Evolutionary conservation across 2,113 vertebrate genomes (phyloP).

Genomic region (Prunella fulvescens): DNA sequence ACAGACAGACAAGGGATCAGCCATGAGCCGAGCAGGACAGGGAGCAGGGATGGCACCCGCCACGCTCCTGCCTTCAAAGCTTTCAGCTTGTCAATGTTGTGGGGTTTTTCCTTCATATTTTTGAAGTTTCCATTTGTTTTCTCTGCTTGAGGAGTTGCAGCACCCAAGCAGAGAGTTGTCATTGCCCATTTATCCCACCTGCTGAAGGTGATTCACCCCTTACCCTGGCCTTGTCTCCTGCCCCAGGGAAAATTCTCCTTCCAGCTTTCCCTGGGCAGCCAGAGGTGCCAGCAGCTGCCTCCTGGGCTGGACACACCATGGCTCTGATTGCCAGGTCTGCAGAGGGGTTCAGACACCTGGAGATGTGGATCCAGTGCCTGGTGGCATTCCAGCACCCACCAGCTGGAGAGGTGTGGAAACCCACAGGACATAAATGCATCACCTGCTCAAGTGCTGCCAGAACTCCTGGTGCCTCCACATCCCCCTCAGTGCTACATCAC

Average conservation of each 20-base stretch:
- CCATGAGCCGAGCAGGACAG: not conserved
- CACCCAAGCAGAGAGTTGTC: not conserved
- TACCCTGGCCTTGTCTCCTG: not conserved
- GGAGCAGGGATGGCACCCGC: not conserved
- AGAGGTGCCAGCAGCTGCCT: fast-evolving
- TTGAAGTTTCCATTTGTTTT: not conserved
- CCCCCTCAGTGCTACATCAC: not conserved
- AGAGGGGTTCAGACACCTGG: not conserved
- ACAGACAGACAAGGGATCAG: not conserved
- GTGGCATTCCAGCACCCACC: not conserved
- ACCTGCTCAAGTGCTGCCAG: not conserved
- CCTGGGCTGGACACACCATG: fast-evolving
- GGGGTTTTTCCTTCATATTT: not conserved
- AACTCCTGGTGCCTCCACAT: not conserved
- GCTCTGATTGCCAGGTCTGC: not conserved
- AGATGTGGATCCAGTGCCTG: not conserved
- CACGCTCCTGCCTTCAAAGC: not conserved
- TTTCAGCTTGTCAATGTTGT: not conserved
- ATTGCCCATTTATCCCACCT: fast-evolving
- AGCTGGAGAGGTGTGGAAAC: not conserved
- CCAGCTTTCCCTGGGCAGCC: not conserved
- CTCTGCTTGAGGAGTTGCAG: not conserved
- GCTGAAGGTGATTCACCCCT: not conserved
- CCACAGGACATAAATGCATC: not conserved
- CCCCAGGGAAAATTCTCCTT: not conserved